Evolutionary conservation across 2,888 invertebrate genomes (phyloP).

Genomic region (Hirtodrosophila cameraria): DNA sequence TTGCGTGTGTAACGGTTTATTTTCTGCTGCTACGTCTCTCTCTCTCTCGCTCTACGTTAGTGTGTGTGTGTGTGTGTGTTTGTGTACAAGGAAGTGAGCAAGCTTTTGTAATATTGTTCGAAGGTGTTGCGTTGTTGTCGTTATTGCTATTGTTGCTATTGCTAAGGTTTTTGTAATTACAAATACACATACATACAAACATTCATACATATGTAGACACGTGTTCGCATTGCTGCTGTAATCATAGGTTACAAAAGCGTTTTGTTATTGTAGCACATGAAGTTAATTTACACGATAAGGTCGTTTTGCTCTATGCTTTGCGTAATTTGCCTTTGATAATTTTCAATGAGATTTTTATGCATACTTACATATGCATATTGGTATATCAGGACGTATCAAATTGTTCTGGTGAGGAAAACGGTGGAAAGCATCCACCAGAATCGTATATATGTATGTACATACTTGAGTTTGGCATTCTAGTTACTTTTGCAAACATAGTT

Average conservation of each 20-base stretch:
- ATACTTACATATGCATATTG: slow-evolving; percentile 6
- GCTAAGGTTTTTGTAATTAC: slow-evolving; percentile 53
- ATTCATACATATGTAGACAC: slow-evolving; percentile 17
- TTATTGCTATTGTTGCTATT: slow-evolving; percentile 22
- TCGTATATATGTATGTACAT: no score
- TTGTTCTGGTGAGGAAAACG: no score
- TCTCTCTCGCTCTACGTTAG: not conserved
- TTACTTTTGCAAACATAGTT: no score
- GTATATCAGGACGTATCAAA: no score
- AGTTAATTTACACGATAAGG: slow-evolving; percentile 74
- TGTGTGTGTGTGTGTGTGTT: slow-evolving; percentile 7
- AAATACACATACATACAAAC: slow-evolving; percentile 6
- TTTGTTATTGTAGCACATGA: slow-evolving; percentile 57
- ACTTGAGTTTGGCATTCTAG: no score
- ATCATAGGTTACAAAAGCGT: slow-evolving; percentile 69
- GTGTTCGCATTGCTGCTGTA: slow-evolving; percentile 54
- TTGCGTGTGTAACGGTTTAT: slow-evolving; percentile 55
- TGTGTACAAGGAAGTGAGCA: slow-evolving; percentile 63
- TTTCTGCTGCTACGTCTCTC: slow-evolving; percentile 23
- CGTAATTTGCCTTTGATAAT: slow-evolving; percentile 75
- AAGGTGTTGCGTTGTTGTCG: slow-evolving; percentile 58
- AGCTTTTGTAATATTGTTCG: slow-evolving; percentile 52
- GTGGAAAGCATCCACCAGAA: no score
- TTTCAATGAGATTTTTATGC: slow-evolving; percentile 58
- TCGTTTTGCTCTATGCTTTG: slow-evolving; percentile 75